A percentile compares a stretch with the other conserved stretches of the same genome.
phyloP scores from a whole-genome alignment of 2,888 invertebrate species.

The Eremobia ochroleuca region DNA sequence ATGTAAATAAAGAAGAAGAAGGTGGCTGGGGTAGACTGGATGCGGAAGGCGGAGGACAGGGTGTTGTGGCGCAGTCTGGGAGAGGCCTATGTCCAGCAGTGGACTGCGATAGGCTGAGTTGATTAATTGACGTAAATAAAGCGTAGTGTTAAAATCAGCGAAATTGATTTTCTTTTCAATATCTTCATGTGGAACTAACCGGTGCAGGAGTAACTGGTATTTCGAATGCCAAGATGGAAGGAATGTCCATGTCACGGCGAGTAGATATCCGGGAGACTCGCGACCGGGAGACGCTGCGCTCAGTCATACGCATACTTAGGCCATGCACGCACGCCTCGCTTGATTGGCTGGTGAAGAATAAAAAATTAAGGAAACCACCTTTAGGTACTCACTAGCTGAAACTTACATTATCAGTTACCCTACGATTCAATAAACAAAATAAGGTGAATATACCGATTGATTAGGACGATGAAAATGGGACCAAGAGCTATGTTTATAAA shows the following conservation, averaged over 20 bases:
- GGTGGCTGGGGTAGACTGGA: too few relatives aligned
- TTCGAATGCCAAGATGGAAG: conserved; percentile 85
- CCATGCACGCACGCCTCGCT: conserved; percentile 83
- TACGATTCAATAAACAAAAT: neutral
- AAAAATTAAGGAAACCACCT: conserved; percentile 5
- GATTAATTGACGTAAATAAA: too few relatives aligned
- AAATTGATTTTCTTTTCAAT: neutral
- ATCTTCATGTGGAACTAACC: conserved; percentile 65
- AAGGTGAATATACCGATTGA: neutral
- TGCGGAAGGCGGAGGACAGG: too few relatives aligned
- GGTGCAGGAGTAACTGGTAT: conserved; percentile 75
- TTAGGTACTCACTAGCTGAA: neutral
- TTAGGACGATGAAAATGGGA: neutral
- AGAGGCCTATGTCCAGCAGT: too few relatives aligned
- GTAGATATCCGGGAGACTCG: conserved; percentile 84
- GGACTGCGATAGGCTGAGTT: too few relatives aligned
- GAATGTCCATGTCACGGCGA: conserved; percentile 87
- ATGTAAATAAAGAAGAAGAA: too few relatives aligned
- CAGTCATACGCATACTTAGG: conserved; percentile 81
- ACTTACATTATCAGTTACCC: neutral
- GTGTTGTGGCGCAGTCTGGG: too few relatives aligned
- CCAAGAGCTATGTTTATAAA: neutral
- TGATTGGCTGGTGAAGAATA: conserved; percentile 68
- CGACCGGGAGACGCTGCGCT: conserved; percentile 82
- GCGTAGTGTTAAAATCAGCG: neutral